A percentile compares a stretch with the other conserved stretches of the same genome.
phyloP scores from a whole-genome alignment of 2,797 vertebrate genomes.

The Crypturellus tataupa region DNA sequence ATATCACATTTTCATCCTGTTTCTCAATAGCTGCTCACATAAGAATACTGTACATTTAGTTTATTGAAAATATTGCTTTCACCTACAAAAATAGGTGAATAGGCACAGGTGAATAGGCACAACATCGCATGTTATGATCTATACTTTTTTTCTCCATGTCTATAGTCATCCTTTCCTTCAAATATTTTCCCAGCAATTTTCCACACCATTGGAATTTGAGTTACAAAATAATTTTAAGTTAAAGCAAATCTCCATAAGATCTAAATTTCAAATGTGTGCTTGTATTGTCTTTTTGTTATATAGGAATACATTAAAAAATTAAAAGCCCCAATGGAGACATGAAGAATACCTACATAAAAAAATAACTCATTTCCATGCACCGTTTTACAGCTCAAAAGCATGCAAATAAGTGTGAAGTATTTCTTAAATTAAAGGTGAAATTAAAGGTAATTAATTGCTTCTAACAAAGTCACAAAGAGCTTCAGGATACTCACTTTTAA shows the following conservation, averaged over 20 bases:
- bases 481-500: neutral
- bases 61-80: neutral
- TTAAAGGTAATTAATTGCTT: neutral
- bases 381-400: neutral
- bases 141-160: neutral
- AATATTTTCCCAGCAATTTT: neutral
- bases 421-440: neutral
- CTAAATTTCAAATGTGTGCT: neutral
- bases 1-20: neutral
- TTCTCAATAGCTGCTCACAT: neutral
- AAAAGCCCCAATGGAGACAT: neutral
- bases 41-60: neutral
- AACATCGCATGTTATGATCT: neutral
- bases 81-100: neutral
- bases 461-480: neutral
- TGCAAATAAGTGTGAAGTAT: neutral
- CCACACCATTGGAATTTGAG: neutral
- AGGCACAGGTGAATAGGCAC: neutral
- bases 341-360: neutral
- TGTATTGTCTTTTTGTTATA: neutral
- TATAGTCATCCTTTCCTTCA: neutral
- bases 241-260: neutral
- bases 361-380: neutral
- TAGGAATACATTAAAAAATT: neutral
- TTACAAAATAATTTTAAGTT: neutral